Percentiles rank a stretch among this genome's conserved stretches.
Conservation (phyloP, 2,797 vertebrate genomes). For the Bradypodion pumilum region DNA sequence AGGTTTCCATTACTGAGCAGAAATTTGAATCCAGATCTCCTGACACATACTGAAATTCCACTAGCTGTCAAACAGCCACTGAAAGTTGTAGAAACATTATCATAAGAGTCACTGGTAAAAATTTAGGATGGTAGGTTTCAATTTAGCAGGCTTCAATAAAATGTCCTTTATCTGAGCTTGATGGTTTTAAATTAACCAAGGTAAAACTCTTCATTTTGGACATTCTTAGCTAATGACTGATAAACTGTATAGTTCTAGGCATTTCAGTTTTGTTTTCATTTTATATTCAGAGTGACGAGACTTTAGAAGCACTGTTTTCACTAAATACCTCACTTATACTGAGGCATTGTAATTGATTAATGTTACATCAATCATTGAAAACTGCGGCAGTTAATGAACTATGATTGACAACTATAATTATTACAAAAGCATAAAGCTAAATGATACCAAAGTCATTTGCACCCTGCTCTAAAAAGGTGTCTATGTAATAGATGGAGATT, state of each 20-base stretch:
- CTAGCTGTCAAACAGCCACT: background rate
- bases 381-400: constrained; percentile 17
- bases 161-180: background rate
- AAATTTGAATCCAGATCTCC: background rate
- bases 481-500: background rate
- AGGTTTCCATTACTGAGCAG: background rate
- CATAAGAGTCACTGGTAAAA: background rate
- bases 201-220: background rate
- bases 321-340: background rate
- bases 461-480: background rate
- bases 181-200: background rate
- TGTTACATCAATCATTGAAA: constrained; percentile 21
- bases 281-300: background rate
- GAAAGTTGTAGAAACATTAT: background rate
- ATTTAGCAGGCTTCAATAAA: background rate
- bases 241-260: background rate
- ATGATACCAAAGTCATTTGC: background rate
- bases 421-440: constrained; percentile 10
- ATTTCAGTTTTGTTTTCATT: background rate
- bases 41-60: no score
- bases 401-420: constrained; percentile 1
- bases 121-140: background rate
- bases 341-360: constrained; percentile 18
- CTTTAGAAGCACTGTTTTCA: background rate
- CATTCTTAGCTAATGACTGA: background rate